Percentiles rank a stretch among this genome's conserved stretches.
phyloP scores from a whole-genome alignment of 2,888 invertebrate species.

The Copidosoma aretas region DNA sequence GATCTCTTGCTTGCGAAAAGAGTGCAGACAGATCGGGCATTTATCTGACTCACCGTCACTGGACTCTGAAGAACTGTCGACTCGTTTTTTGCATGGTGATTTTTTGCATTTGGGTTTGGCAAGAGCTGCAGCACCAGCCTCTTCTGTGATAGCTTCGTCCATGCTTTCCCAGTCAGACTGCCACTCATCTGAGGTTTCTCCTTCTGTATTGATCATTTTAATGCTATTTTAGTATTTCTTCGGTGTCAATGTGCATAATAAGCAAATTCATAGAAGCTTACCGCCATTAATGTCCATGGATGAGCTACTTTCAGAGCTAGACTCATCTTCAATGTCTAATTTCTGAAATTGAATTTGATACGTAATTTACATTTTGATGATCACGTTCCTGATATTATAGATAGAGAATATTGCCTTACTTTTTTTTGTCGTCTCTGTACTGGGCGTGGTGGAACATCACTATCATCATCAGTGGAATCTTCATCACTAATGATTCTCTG shows the following conservation, averaged over 20 bases:
- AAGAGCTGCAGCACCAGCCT: neutral
- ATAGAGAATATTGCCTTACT: slow-evolving; percentile 44
- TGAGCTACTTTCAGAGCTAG: slow-evolving; percentile 44
- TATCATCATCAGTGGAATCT: slow-evolving; percentile 54
- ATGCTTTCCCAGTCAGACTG: slow-evolving; percentile 58
- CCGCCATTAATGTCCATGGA: slow-evolving; percentile 45
- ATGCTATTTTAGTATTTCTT: too few relatives aligned
- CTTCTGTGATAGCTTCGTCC: slow-evolving; percentile 44
- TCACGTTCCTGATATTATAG: too few relatives aligned
- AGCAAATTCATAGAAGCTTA: slow-evolving; percentile 30
- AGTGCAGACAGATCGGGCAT: slow-evolving; percentile 88
- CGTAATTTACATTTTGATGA: too few relatives aligned
- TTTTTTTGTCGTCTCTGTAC: slow-evolving; percentile 50
- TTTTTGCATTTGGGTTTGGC: slow-evolving; percentile 36
- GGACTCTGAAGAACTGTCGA: slow-evolving; percentile 57
- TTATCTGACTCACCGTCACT: slow-evolving; percentile 79
- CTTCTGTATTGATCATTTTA: slow-evolving; percentile 34
- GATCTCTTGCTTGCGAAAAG: slow-evolving; percentile 79
- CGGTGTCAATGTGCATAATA: too few relatives aligned
- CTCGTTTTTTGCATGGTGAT: slow-evolving; percentile 26
- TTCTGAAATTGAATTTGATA: slow-evolving; percentile 43
- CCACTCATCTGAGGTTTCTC: slow-evolving; percentile 52
- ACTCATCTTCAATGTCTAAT: slow-evolving; percentile 48
- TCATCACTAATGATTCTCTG: slow-evolving; percentile 68
- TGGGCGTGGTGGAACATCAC: slow-evolving; percentile 41